Conservation (phyloP, 2,888 invertebrate species). For the Ornithoptera alexandrae region DNA sequence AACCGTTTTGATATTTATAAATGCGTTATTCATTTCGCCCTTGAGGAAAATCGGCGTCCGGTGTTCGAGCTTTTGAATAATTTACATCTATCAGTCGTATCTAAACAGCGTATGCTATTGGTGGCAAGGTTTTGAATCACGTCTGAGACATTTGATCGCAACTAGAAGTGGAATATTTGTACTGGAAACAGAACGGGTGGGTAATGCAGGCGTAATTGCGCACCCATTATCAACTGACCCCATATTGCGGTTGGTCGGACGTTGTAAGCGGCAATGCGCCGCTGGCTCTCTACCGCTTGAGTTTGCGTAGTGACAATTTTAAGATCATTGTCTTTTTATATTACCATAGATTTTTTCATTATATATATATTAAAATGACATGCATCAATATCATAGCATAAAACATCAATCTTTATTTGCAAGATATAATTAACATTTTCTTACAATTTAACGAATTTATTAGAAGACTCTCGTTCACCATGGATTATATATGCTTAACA, state of each 20-base stretch:
- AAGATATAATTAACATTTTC: no score
- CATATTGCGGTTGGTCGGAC: constrained; percentile 66
- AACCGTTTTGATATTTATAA: constrained; percentile 23
- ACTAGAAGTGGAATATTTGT: constrained; percentile 66
- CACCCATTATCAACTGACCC: constrained; percentile 75
- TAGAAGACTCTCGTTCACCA: no score
- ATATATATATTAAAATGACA: not conserved
- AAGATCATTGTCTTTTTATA: constrained; percentile 6
- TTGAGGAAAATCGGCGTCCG: constrained; percentile 46
- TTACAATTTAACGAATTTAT: no score
- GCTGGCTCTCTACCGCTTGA: constrained; percentile 38
- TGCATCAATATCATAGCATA: not conserved
- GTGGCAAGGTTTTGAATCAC: constrained; percentile 63
- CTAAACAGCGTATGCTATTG: constrained; percentile 67
- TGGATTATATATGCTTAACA: no score
- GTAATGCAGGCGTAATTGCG: constrained; percentile 72
- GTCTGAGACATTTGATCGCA: constrained; percentile 75
- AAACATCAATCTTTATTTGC: no score
- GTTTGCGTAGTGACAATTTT: constrained; percentile 15
- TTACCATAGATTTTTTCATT: not conserved
- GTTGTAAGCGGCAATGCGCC: constrained; percentile 44
- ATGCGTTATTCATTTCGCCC: constrained; percentile 29
- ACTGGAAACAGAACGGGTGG: constrained; percentile 47
- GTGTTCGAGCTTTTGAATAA: constrained; percentile 63
- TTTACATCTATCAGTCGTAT: constrained; percentile 55